phyloP scores from a whole-genome alignment of 2,888 invertebrate genomes.

The Plagodis dolabraria region DNA sequence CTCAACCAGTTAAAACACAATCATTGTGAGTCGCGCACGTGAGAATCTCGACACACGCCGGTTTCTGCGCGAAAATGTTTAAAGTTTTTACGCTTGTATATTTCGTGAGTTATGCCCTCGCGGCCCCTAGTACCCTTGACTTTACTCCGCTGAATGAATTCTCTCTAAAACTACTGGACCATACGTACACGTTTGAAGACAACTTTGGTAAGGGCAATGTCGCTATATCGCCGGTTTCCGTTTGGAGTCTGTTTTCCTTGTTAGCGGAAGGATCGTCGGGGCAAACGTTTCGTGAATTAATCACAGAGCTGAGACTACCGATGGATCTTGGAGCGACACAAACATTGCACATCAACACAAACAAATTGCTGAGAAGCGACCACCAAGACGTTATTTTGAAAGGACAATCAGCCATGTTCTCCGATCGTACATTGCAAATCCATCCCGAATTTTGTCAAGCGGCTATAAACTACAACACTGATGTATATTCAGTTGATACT shows the following conservation, averaged over 20 bases:
- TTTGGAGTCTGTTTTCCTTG: constrained; percentile 74
- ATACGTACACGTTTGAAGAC: constrained; percentile 68
- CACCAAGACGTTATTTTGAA: constrained; percentile 62
- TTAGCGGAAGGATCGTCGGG: constrained; percentile 75
- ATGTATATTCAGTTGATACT: constrained; percentile 84
- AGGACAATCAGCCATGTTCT: constrained; percentile 67
- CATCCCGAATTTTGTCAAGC: constrained; percentile 73
- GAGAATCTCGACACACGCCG: constrained; percentile 52
- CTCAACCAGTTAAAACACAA: constrained; percentile 65
- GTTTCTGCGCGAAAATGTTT: constrained; percentile 55
- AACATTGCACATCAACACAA: constrained; percentile 61
- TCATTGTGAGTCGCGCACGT: constrained; percentile 64
- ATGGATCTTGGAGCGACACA: constrained; percentile 66
- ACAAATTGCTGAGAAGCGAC: constrained; percentile 55
- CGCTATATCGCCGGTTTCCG: constrained; percentile 71
- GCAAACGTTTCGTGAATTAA: constrained; percentile 69
- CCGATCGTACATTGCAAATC: constrained; percentile 60
- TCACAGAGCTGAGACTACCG: constrained; percentile 62
- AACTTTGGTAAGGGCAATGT: constrained; percentile 67
- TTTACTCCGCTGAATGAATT: constrained; percentile 68
- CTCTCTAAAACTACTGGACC: constrained; percentile 66
- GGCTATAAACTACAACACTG: constrained; percentile 77
- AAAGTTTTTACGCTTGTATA: constrained; percentile 54
- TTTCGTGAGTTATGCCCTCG: constrained; percentile 44
- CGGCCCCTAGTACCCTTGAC: constrained; percentile 58